These are phyloP conservation scores for Oryctes rhinoceros DNA, from an alignment of 1,140 invertebrate species.

Conservation along the genomic window DNA sequence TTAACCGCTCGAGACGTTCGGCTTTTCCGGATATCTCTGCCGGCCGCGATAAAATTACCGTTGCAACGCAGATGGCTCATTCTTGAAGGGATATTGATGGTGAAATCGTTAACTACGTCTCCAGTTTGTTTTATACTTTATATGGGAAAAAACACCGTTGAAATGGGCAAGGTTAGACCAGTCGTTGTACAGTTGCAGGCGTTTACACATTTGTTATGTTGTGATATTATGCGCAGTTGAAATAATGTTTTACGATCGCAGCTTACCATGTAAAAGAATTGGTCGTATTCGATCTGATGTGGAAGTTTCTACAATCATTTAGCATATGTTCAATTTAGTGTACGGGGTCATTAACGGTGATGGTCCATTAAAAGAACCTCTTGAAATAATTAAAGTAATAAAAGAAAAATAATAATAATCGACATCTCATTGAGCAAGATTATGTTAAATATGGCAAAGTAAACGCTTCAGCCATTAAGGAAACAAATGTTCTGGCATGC, in stretches of 20 bases:
- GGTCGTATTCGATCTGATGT: neutral
- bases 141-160: neutral
- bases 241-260: no score
- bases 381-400: no score
- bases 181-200: neutral
- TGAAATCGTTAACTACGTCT: neutral
- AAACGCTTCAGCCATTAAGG: no score
- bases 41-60: neutral
- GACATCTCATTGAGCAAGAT: no score
- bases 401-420: no score
- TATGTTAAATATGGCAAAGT: no score
- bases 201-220: neutral
- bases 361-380: no score
- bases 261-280: neutral
- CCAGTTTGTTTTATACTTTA: conserved; percentile 9
- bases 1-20: neutral
- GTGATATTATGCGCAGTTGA: no score
- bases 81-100: neutral
- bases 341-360: neutral
- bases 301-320: neutral
- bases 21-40: neutral
- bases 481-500: no score
- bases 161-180: neutral
- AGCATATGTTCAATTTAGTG: neutral
- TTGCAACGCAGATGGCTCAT: neutral